Conservation (phyloP, 2,888 invertebrate species). For the Girardia tigrina region DNA sequence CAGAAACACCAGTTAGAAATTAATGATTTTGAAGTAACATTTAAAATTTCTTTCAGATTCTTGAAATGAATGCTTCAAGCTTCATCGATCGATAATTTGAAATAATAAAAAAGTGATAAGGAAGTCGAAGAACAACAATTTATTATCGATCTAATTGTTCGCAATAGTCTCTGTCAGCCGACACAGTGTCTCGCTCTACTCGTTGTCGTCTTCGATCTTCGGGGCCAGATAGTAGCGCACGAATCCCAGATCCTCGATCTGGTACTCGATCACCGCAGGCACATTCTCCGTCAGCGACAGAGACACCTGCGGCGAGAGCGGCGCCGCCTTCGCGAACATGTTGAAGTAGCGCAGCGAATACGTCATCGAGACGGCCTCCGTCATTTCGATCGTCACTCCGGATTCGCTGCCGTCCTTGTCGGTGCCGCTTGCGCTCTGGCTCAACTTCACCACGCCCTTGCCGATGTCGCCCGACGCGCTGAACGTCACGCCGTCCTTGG, state of each 20-base stretch:
- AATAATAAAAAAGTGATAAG: too few species aligned
- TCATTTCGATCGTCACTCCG: conserved; percentile 84
- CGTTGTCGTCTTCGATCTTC: conserved; percentile 97
- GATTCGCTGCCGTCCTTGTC: conserved; percentile 94
- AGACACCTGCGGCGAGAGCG: conserved; percentile 67
- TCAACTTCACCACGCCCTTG: conserved; percentile 65
- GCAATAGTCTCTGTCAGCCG: too few species aligned
- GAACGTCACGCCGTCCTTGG: conserved; percentile 89
- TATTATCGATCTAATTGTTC: too few species aligned
- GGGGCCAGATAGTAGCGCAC: conserved; percentile 94
- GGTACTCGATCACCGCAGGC: conserved; percentile 80
- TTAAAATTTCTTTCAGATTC: too few species aligned
- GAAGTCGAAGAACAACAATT: too few species aligned
- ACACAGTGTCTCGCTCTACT: too few species aligned
- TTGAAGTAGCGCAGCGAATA: conserved; percentile 86
- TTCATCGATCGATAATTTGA: too few species aligned
- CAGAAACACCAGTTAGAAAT: too few species aligned
- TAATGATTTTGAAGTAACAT: too few species aligned
- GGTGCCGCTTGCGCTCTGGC: conserved; percentile 73
- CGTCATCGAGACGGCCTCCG: conserved; percentile 84
- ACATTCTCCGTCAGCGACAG: conserved; percentile 90
- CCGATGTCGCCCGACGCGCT: conserved; percentile 87
- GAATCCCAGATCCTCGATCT: conserved; percentile 82
- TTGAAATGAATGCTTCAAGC: too few species aligned
- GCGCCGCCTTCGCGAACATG: conserved; percentile 90